Evolutionary conservation across 1,140 invertebrate genomes (phyloP), one percentile per base, ranked within the genome.

Genomic region (Penaeus vannamei): DNA sequence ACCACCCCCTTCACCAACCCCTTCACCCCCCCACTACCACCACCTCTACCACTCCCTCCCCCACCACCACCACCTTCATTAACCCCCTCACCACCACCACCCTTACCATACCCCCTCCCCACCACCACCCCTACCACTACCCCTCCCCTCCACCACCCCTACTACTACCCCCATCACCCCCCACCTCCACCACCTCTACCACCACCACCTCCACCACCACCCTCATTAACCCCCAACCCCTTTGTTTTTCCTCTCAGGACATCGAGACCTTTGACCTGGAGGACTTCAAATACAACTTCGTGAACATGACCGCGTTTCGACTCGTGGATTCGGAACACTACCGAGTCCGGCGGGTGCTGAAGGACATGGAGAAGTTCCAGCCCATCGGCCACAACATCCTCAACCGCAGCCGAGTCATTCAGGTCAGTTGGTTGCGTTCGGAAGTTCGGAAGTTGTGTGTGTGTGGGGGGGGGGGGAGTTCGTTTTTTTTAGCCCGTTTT

Each of bases 211-310:
- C 46, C 46, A 2, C 46, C 46, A 2, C 8, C 8, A 3, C 5
- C 10, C 8, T 8, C 46, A 12, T 14, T 8, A 12, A 20, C 32
- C 20, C 19, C 76, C 76, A 26, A 5, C 36, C n/a, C 76, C 19
- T 29, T 32, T 61, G n/a, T 62, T 26, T 59, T 20, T 23, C 42
- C 42, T 20, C 46, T 0, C 80, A 91, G 91, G 91, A 91, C 79
- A 90, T 89, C 20, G 97, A 98, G 93, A 95, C 96, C 22, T 98
- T 98, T 92, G 97, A 98, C 93, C 93, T 98, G 86, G 97, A 98
- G 93, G 97, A 98, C 93, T 98, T 98, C 93, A 97, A 97, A 92
- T 98, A 98, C 94, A 98, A 98, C 93, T 96, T 96, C 86, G 97
- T 98, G 22, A 98, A 98, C 93, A 98, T 98, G 94, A 98, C 97